phyloP scores from a whole-genome alignment of 2,113 vertebrate species.

The Otolemur garnettii region DNA sequence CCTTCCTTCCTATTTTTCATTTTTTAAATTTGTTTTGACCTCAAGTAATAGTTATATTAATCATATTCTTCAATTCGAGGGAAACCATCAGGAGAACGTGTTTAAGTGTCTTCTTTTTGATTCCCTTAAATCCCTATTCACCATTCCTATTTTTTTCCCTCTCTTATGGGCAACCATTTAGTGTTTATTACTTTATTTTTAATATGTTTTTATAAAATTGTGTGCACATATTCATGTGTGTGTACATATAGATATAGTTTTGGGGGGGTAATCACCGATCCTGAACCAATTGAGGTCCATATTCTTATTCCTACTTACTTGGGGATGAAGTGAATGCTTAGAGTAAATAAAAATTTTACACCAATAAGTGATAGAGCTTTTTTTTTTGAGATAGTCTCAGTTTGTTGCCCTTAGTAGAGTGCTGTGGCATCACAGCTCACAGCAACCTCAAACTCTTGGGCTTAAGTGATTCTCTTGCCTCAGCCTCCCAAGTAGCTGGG shows the following conservation, averaged over 20 bases:
- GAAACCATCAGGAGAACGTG: not conserved
- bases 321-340: not conserved
- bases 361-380: not conserved
- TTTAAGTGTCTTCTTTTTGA: not conserved
- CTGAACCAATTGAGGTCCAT: not conserved
- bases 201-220: not conserved
- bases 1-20: constrained; percentile 11
- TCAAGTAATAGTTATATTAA: constrained; percentile 9
- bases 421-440: too few relatives aligned
- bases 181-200: constrained; percentile 10
- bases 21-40: constrained; percentile 23
- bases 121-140: not conserved
- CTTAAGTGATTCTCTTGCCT: too few relatives aligned
- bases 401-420: too few relatives aligned
- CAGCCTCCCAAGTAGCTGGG: too few relatives aligned
- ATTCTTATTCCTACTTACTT: not conserved
- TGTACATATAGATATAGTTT: not conserved
- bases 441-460: too few relatives aligned
- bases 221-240: not conserved
- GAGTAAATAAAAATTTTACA: constrained; percentile 9
- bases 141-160: not conserved
- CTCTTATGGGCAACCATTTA: not conserved
- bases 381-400: too few relatives aligned
- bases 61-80: not conserved
- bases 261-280: not conserved